Base-by-base conservation (phyloP, 1,140 invertebrate genomes). In the Papilio aristodemus region DNA sequence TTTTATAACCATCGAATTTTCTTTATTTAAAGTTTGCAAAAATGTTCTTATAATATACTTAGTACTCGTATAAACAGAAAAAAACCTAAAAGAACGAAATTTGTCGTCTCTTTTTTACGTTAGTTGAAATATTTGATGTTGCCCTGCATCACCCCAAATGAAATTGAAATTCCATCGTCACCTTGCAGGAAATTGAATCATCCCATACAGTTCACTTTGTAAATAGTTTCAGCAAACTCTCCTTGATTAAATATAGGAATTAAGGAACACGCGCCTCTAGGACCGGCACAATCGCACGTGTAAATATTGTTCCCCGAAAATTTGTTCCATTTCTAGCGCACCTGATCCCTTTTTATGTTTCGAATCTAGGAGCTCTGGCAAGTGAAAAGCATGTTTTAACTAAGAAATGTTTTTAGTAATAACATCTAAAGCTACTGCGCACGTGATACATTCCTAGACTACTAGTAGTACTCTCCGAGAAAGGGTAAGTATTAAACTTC, bases 171-270 rank as follows among this genome's bases (percentile, higher is more conserved):
- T 60, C 59, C 37, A 60, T 60, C 36, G 59, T 36, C 14, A 38
- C 36, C 36, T 36, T 60, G 32, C 14, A 60, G 9, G 25, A 46
- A 66, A 66, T 50, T 38, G 39, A 32, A 32, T 66, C 46, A 66
- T 25, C 39, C 63, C 46, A 66, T 66, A 66, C 63, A 46, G 25
- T 46, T 66, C 27, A 32, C 39, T 66, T 27, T 41, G 39, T 66
- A 66, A 66, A 66, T 66, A 66, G 63, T 66, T 66, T 66, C 63
- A 41, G 63, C 41, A 66, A 66, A 66, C 63, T 66, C 63, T 27
- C 11, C 63, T 66, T 66, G 63, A 66, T 66, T 66, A 66, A 66
- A 66, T 66, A 66, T 66, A 66, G 41, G 63, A 66, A 66, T 66
- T 66, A 66, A 64, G 43, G 63, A 50, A 50, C 63, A 17, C 39